Evolutionary conservation across 1,140 invertebrate species (phyloP), one percentile per base, ranked within the genome.

Genomic region (Polypedilum pembai): DNA sequence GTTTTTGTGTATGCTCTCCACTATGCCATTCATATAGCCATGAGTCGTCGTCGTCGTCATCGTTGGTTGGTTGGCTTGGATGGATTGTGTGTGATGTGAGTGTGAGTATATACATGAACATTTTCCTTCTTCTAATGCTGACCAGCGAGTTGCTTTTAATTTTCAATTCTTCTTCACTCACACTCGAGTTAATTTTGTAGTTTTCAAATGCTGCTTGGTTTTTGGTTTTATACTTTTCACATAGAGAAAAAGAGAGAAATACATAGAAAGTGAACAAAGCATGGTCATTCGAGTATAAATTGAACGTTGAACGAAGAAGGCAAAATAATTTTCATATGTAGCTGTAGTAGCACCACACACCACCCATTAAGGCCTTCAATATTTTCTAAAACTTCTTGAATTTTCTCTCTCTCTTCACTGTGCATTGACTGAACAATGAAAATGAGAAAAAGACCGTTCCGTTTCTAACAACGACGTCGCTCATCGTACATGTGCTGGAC

Each of bases 211-310:
- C 17, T 17, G 12, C 17, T 66, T 66, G 63, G 1, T 66, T 66
- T 17, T 66, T 66, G 63, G 63, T 66, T 15, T 8, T 66, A n/a
- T 18, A 7, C 10, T 45, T 45, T 45, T 8, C 40, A 7, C 40
- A 41, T 10, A 41, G 10, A 41, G 10, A 7, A 5, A 41, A 41
- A 41, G 10, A 45, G 15, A 45, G 40, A 12, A 15, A 45, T 12
- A 45, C 15, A 12, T 45, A 12, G 41, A 45, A 17, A 66, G 63
- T 20, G 18, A 7, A 20, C 65, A 69, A 18, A n/a, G 65, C n/a
- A 69, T 21, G 65, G 20, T 69, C 65, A 69, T 69, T 69, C 65
- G 65, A 69, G 65, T 18, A 69, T 69, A 69, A 69, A 69, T 69
- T 69, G 65, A 69, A 69, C 20, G 65, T 69, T 69, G 65, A 18